Base-by-base conservation (phyloP, 2,888 invertebrate species). In the Volucella zonaria region DNA sequence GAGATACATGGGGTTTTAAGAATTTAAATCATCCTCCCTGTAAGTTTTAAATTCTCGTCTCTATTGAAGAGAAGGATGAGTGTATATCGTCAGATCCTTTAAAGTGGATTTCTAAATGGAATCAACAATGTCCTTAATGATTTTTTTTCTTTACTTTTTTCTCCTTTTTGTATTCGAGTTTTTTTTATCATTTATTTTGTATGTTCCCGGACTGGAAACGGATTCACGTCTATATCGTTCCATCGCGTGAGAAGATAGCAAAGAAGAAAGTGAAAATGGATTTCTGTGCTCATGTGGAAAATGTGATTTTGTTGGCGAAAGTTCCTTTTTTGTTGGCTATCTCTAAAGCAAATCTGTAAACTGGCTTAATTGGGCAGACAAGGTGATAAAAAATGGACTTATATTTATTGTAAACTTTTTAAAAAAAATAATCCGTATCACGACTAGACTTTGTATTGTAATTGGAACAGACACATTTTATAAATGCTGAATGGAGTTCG, bases 101-200 rank as follows among this genome's bases (percentile, higher is more conserved):
- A 75, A 64, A 75, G 64, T 70, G 56, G 52, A 66, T 71, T 79
- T 51, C 54, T 59, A 68, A 67, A 76, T 85, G 76, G 62, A 71
- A 76, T 80, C 56, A 45, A 76, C 71, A 80, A 85, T 76, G 83
- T 76, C 80, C 76, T 85, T 85, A 85, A 75, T 68, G 49, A 49
- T 52, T 18, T 61, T 79, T 70, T 64, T 73, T 40, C 43, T n/a
- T 23, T 23, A 23, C 18, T 45, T 9, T 11, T 10, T 18, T 15
- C 12, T 40, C 10, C 54, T 62, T 45, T 75, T 59, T n/a, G 31
- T 8, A 6, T n/a, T 40, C 23, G 8, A 15, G 51, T 51, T 43
- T 3, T 54, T 40, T 58, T 66, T 18, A 1, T 18, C 18, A 18
- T 18, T 52, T 45, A 9, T 56, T 78, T 56, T 15, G 52, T 12